phyloP scores from a whole-genome alignment of 2,113 vertebrate species.

The Plestiodon gilberti region DNA sequence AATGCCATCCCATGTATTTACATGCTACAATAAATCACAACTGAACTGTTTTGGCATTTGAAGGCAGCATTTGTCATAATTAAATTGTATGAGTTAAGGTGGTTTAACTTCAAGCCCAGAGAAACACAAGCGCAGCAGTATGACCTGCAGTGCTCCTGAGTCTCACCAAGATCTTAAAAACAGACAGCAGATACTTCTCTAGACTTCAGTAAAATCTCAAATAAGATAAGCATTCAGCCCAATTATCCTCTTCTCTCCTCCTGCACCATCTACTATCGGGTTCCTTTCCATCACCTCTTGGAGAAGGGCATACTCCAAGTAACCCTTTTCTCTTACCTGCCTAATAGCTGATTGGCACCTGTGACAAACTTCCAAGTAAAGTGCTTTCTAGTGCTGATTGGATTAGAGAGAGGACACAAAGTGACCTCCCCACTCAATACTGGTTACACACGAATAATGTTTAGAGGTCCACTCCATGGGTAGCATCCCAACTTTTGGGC shows the following conservation, averaged over 20 bases:
- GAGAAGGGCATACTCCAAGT: neutral
- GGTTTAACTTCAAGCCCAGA: neutral
- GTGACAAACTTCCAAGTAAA: neutral
- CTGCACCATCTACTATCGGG: neutral
- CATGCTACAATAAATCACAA: no score
- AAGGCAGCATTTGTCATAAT: no score
- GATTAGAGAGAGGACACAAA: neutral
- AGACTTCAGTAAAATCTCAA: neutral
- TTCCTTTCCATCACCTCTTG: neutral
- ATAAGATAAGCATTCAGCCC: neutral
- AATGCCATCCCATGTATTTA: no score
- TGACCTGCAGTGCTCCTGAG: neutral
- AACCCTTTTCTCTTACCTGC: neutral
- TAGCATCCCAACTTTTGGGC: no score
- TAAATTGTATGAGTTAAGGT: no score
- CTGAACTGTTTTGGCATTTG: no score
- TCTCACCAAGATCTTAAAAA: neutral
- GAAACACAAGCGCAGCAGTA: neutral
- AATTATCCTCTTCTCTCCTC: neutral
- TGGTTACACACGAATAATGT: no score
- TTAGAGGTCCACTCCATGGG: no score
- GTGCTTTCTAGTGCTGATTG: neutral
- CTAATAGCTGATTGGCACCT: no score
- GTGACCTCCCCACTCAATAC: neutral
- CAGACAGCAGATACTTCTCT: neutral